These are phyloP conservation scores for Nesogale talazaci DNA, from an alignment of 2,113 vertebrate genomes.

Conservation along the genomic window DNA sequence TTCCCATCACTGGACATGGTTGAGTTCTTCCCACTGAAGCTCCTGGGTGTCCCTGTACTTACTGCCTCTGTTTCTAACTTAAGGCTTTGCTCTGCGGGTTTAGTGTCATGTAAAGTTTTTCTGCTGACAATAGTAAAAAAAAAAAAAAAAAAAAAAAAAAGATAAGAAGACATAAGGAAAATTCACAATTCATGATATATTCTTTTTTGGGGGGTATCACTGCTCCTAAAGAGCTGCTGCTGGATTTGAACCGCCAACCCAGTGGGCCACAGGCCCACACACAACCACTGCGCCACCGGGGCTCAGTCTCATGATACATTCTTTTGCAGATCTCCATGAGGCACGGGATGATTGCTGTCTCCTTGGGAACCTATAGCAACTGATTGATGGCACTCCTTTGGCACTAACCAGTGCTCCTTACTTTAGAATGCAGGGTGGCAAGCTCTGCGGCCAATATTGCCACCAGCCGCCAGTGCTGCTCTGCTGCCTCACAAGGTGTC, in stretches of 20 bases:
- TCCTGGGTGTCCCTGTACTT: accelerated
- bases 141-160: background rate
- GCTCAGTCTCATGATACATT: too few species aligned
- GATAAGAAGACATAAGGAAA: accelerated
- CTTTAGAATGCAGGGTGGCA: accelerated
- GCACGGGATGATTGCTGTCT: background rate
- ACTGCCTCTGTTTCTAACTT: too few species aligned
- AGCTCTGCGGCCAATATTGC: background rate
- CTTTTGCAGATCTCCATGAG: background rate
- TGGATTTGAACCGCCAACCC: too few species aligned
- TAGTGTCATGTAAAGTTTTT: background rate
- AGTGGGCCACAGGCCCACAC: too few species aligned
- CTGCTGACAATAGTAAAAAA: background rate
- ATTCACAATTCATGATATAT: background rate
- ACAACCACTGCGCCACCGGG: too few species aligned
- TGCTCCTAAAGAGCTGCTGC: too few species aligned
- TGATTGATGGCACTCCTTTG: accelerated
- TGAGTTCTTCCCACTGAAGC: background rate
- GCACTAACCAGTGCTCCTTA: accelerated
- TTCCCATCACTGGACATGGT: accelerated
- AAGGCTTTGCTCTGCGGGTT: background rate
- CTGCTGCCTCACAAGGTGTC: background rate
- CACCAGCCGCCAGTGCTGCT: background rate
- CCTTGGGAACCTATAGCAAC: background rate
- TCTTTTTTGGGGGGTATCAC: too few species aligned